These are phyloP conservation scores for Natator depressus DNA, from an alignment of 2,113 vertebrate genomes.

Conservation along the genomic window DNA sequence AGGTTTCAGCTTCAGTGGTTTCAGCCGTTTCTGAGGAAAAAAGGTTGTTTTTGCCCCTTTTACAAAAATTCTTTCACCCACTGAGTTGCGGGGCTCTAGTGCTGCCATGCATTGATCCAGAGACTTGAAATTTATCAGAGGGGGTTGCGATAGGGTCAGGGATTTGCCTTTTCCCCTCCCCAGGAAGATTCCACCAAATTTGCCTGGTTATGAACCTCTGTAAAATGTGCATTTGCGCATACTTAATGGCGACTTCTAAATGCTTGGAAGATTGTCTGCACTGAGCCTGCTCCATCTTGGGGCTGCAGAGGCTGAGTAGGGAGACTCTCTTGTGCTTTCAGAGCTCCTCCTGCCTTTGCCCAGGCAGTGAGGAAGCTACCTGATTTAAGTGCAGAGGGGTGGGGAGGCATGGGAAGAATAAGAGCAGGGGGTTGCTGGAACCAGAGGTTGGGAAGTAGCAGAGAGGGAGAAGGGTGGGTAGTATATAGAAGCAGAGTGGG, in stretches of 20 bases:
- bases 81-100: background rate
- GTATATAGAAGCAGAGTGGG: background rate
- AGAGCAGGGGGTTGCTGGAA: background rate
- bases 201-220: no score
- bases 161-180: background rate
- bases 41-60: background rate
- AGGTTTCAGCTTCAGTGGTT: background rate
- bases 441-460: background rate
- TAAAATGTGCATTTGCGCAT: no score
- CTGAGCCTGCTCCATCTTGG: background rate
- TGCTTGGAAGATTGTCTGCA: background rate
- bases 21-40: background rate
- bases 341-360: background rate
- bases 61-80: background rate
- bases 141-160: background rate
- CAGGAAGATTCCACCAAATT: background rate
- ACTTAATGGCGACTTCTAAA: background rate
- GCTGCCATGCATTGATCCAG: background rate
- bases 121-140: background rate
- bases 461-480: background rate
- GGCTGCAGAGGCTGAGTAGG: background rate
- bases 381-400: background rate
- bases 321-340: background rate
- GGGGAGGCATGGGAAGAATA: background rate
- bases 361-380: background rate